phyloP scores from a whole-genome alignment of 1,140 invertebrate genomes.

The Tribolium castaneum region DNA sequence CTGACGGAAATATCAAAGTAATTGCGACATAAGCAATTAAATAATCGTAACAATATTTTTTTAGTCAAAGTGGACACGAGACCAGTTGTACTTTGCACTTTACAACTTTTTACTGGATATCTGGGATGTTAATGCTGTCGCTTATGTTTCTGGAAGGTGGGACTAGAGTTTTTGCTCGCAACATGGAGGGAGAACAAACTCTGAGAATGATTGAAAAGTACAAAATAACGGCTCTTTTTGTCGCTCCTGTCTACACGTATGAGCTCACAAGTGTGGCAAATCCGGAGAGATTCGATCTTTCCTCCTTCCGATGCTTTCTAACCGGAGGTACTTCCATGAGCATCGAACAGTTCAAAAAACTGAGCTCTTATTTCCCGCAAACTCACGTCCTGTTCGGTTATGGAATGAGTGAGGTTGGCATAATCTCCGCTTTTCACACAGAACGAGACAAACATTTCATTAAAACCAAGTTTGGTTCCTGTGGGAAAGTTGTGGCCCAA shows the following conservation, averaged over 20 bases:
- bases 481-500: neutral
- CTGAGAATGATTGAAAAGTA: constrained; percentile 19
- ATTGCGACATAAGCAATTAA: neutral
- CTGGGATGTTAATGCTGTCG: neutral
- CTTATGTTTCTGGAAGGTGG: neutral
- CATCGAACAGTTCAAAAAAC: neutral
- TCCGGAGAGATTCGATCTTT: neutral
- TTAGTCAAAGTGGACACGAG: neutral
- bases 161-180: neutral
- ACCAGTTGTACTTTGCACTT: neutral
- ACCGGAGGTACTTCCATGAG: neutral
- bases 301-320: neutral
- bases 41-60: neutral
- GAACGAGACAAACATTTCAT: neutral
- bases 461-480: neutral
- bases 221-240: neutral
- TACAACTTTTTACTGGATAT: constrained; percentile 23
- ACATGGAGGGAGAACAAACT: neutral
- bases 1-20: neutral
- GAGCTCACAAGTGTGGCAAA: neutral
- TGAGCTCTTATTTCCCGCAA: neutral
- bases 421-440: neutral
- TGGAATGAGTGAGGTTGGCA: constrained; percentile 7
- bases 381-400: neutral
- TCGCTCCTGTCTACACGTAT: neutral